Percentiles rank a stretch among this genome's conserved stretches.
Conservation (phyloP, 2,888 invertebrate species). For the Athalia cordata region DNA sequence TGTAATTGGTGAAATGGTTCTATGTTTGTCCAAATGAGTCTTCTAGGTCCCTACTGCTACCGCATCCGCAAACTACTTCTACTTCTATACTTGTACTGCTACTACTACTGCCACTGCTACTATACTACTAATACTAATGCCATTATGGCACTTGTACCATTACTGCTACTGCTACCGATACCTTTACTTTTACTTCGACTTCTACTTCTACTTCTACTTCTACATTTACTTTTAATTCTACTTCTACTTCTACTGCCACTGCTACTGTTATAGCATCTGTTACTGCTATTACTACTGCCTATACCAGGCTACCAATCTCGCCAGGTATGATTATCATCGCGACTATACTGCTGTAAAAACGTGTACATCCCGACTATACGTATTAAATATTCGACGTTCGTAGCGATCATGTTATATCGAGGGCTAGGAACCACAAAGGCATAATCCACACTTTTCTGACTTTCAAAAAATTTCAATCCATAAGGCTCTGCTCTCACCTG, state of each 20-base stretch:
- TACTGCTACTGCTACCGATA: neutral
- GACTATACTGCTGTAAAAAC: too few relatives aligned
- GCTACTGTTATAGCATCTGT: neutral
- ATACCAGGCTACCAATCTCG: neutral
- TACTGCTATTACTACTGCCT: neutral
- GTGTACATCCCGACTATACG: too few relatives aligned
- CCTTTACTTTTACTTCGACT: neutral
- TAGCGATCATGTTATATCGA: too few relatives aligned
- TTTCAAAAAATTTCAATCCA: neutral
- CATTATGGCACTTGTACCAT: neutral
- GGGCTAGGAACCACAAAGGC: too few relatives aligned
- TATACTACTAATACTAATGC: neutral
- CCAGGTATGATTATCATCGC: too few relatives aligned
- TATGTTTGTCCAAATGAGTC: constrained; percentile 32
- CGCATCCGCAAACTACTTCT: neutral
- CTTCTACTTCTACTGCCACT: neutral
- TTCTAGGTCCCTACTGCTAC: constrained; percentile 29
- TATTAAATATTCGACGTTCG: too few relatives aligned
- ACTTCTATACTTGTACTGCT: constrained; percentile 20
- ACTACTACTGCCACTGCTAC: neutral
- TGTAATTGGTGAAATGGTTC: neutral
- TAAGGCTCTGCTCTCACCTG: neutral
- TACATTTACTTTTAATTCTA: too few relatives aligned
- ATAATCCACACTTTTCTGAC: too few relatives aligned
- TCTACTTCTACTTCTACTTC: neutral